phyloP scores from a whole-genome alignment of 2,797 vertebrate genomes.

The Tapera naevia region DNA sequence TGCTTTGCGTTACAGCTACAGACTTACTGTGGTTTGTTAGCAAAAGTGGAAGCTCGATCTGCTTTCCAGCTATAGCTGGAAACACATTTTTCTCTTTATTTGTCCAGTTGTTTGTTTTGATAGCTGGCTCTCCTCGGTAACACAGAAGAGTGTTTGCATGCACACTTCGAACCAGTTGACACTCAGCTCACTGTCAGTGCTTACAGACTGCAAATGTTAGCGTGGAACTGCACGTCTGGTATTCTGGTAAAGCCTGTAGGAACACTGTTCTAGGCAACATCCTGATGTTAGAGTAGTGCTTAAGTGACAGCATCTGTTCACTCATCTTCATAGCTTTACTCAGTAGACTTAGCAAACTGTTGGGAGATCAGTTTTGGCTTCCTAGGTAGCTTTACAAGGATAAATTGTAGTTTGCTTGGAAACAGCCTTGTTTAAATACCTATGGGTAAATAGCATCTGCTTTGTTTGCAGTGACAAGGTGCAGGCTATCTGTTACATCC shows the following conservation, averaged over 20 bases:
- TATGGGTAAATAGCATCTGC: not conserved
- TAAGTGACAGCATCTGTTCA: not conserved
- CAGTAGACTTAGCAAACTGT: not conserved
- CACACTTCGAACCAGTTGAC: not conserved
- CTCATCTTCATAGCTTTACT: not conserved
- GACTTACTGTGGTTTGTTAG: not conserved
- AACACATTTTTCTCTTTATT: not conserved
- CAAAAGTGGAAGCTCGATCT: not conserved
- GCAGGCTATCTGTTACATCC: slow-evolving; percentile 90
- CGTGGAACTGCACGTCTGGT: not conserved
- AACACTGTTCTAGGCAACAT: not conserved
- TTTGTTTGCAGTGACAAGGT: slow-evolving; percentile 87
- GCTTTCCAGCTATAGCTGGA: not conserved
- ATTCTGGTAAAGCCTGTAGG: not conserved
- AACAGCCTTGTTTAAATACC: not conserved
- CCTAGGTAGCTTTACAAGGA: not conserved
- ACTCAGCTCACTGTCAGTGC: not conserved
- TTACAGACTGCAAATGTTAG: not conserved
- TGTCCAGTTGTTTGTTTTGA: slow-evolving; percentile 6
- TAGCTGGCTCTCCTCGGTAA: not conserved
- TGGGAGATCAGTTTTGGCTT: not conserved
- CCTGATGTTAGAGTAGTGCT: not conserved
- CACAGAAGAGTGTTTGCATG: not conserved
- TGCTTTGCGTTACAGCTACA: not conserved
- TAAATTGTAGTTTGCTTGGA: not conserved